A percentile compares a stretch with the other conserved stretches of the same genome.
phyloP scores from a whole-genome alignment of 1,140 invertebrate genomes.

The Antheraea pernyi region DNA sequence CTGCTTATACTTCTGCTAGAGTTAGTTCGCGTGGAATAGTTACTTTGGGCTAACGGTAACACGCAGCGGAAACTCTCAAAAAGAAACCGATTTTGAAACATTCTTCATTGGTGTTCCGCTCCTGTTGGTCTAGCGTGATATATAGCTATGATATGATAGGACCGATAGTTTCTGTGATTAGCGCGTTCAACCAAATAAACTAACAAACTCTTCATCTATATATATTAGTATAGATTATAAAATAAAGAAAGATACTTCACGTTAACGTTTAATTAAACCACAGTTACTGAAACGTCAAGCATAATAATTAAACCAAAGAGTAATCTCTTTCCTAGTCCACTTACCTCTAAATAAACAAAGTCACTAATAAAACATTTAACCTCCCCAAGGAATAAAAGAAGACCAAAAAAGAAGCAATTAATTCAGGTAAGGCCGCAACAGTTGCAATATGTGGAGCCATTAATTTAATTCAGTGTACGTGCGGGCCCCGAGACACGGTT shows the following conservation, averaged over 20 bases:
- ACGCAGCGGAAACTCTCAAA: too few species aligned
- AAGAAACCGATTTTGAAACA: too few species aligned
- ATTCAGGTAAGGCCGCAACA: slow-evolving; percentile 51
- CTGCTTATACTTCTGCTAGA: too few species aligned
- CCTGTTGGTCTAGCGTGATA: too few species aligned
- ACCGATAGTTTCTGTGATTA: too few species aligned
- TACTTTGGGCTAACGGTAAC: too few species aligned
- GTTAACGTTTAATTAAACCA: background rate
- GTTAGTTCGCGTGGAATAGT: too few species aligned
- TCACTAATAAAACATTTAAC: slow-evolving; percentile 71
- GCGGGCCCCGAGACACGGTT: slow-evolving; percentile 64
- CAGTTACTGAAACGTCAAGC: background rate
- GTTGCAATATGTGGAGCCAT: slow-evolving; percentile 75
- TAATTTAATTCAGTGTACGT: slow-evolving; percentile 77
- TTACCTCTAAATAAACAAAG: slow-evolving; percentile 51
- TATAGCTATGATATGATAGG: too few species aligned
- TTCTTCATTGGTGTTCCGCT: too few species aligned
- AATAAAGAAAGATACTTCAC: background rate
- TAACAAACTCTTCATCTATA: too few species aligned
- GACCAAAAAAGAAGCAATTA: slow-evolving; percentile 68
- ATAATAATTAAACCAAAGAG: slow-evolving; percentile 37
- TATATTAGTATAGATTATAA: too few species aligned
- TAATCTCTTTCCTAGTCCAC: slow-evolving; percentile 37
- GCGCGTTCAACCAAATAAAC: too few species aligned
- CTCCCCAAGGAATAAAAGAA: slow-evolving; percentile 35